Percentiles rank a stretch among this genome's conserved stretches.
These are phyloP conservation scores for Stenurella melanura DNA, from an alignment of 2,888 invertebrate genomes.

Conservation along the genomic window DNA sequence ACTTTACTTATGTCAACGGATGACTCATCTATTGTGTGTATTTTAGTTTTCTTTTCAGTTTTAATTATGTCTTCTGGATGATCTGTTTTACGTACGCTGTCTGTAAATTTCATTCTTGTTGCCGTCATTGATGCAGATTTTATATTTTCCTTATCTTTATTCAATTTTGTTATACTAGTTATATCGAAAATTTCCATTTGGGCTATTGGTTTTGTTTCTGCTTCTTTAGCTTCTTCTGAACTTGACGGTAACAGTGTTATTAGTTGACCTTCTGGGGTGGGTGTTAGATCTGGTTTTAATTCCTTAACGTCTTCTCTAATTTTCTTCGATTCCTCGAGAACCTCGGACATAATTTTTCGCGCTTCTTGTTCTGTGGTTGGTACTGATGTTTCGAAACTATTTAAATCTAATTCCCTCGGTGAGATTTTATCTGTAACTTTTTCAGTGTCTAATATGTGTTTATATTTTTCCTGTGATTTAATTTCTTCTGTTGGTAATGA, in stretches of 20 bases:
- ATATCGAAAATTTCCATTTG: slow-evolving; percentile 17
- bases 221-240: not conserved
- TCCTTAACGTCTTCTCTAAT: slow-evolving; percentile 74
- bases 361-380: slow-evolving; percentile 65
- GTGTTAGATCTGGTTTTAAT: slow-evolving; percentile 75
- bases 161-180: slow-evolving; percentile 26
- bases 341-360: slow-evolving; percentile 73
- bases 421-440: slow-evolving; percentile 45
- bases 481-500: slow-evolving; percentile 36
- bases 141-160: slow-evolving; percentile 31
- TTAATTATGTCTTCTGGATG: not conserved
- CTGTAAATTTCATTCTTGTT: slow-evolving; percentile 19
- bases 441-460: slow-evolving; percentile 25
- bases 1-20: not conserved
- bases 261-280: slow-evolving; percentile 73
- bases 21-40: not conserved
- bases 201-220: not conserved
- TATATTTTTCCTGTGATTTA: not conserved
- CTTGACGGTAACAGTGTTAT: slow-evolving; percentile 65
- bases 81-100: not conserved
- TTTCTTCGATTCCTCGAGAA: slow-evolving; percentile 73
- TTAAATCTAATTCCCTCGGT: slow-evolving; percentile 51
- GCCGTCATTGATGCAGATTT: slow-evolving; percentile 10
- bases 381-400: slow-evolving; percentile 47
- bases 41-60: not conserved